Base-by-base conservation (phyloP, 2,888 invertebrate species). In the Pharmacophagus antenor region DNA sequence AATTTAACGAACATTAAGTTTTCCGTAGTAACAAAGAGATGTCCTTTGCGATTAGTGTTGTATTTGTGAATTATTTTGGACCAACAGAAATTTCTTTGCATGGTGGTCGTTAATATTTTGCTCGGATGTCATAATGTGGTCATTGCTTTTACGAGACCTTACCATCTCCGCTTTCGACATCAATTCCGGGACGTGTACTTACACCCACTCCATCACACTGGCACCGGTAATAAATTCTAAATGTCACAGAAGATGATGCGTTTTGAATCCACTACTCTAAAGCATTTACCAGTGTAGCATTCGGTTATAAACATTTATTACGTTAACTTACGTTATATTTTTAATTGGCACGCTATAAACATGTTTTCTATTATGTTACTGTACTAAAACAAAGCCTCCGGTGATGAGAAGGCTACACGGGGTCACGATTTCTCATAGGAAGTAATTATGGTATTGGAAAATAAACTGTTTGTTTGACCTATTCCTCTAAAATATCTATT, bases 211-310 rank as follows among this genome's bases (percentile, higher is more conserved):
- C 75, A 80, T 85, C 84, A 85, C 75, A 69, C 71, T 73, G 79
- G 77, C 83, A 77, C 76, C 73, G 74, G 77, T 79, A 82, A 85
- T 87, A 85, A 84, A 88, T 86, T 84, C 77, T 78, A 80, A 85
- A 85, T 84, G 84, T 84, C 86, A 83, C 78, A 77, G 73, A 77
- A 81, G 79, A 86, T 84, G 82, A 84, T 83, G 79, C 77, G 80
- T 85, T 82, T 84, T 84, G 76, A 76, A 80, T 81, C 76, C 71
- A 70, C 72, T 69, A 82, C 84, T 75, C 71, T 69, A 66, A 82
- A 81, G 77, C 80, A 79, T 74, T 37, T 74, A 73, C 71, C 71
- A 2, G 15, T 15, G 31, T 21, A 22, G 7, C 6, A 59, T 48
- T 48, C 18, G 17, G 49, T 27, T 66, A 64, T 56, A 20, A 22